phyloP scores from a whole-genome alignment of 2,888 invertebrate species.

The Crioceris asparagi region DNA sequence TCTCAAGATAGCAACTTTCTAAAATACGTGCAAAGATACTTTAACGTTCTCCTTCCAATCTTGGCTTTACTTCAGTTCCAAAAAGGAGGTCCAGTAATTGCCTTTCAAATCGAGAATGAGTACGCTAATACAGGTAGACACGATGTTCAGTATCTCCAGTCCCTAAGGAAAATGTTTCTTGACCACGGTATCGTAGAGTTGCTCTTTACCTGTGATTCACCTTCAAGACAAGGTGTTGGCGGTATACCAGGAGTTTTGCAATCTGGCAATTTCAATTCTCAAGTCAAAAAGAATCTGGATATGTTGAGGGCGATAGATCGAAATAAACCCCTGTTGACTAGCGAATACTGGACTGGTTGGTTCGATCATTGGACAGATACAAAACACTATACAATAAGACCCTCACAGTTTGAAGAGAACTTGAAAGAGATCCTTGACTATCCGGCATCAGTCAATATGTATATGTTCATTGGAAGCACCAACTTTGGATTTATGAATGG shows the following conservation, averaged over 20 bases:
- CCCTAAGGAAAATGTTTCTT: constrained; percentile 33
- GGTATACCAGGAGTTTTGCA: constrained; percentile 30
- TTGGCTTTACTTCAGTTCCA: constrained; percentile 45
- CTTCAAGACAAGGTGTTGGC: constrained; percentile 19
- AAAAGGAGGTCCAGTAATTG: constrained; percentile 78
- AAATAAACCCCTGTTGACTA: constrained; percentile 44
- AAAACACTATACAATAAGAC: constrained; percentile 24
- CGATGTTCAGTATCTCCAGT: constrained; percentile 34
- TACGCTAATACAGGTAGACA: constrained; percentile 58
- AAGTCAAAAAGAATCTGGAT: constrained; percentile 35
- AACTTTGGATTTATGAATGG: constrained; percentile 6
- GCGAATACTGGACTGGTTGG: constrained; percentile 54
- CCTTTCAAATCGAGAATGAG: constrained; percentile 88
- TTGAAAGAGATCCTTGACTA: constrained; percentile 27
- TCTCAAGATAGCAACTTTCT: constrained; percentile 7
- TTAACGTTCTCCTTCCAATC: constrained; percentile 39
- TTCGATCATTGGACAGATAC: constrained; percentile 46
- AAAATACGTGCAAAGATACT: constrained; percentile 19
- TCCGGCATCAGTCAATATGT: constrained; percentile 61
- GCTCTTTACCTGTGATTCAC: constrained; percentile 43
- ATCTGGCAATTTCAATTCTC: constrained; percentile 43
- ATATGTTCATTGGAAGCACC: constrained; percentile 65
- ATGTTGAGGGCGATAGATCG: constrained; percentile 39
- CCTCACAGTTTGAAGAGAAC: constrained; percentile 21
- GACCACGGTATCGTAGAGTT: constrained; percentile 36